Percentiles rank a stretch among this genome's conserved stretches.
phyloP scores from a whole-genome alignment of 2,797 vertebrate species.

The Megaceryle alcyon region DNA sequence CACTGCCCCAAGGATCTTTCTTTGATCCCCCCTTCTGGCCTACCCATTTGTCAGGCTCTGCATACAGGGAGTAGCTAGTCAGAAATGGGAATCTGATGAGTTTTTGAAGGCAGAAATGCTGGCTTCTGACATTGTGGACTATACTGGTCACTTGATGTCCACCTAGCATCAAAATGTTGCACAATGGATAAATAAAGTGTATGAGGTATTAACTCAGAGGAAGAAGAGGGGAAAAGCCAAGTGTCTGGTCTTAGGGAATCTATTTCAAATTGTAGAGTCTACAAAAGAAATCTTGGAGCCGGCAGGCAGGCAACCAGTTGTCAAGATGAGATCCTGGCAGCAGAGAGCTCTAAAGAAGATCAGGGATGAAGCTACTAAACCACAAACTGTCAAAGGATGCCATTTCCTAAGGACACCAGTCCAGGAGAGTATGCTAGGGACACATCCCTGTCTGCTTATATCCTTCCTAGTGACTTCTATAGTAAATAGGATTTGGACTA shows the following conservation, averaged over 20 bases:
- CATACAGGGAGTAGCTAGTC: not conserved
- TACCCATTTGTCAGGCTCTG: not conserved
- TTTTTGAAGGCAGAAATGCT: not conserved
- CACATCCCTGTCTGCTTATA: not conserved
- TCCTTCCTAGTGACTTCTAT: not conserved
- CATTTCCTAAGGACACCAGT: not conserved
- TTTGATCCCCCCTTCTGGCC: not conserved
- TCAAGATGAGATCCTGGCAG: not conserved
- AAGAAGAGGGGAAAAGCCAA: not conserved
- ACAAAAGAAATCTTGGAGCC: not conserved
- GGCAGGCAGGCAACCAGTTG: not conserved
- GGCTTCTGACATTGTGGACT: not conserved
- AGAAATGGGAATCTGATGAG: not conserved
- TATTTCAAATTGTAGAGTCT: not conserved
- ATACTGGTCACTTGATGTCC: not conserved
- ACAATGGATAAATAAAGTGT: not conserved
- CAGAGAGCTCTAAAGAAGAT: not conserved
- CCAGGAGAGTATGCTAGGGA: not conserved
- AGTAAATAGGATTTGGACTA: not conserved
- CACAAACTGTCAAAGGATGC: not conserved
- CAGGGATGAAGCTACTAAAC: not conserved
- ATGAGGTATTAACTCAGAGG: not conserved
- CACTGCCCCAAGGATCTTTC: not conserved
- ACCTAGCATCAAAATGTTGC: rapidly evolving
- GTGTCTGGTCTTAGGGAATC: not conserved